Evolutionary conservation across 2,888 invertebrate genomes (phyloP), one percentile per base, ranked within the genome.

Genomic region (Gerosis bhagava): DNA sequence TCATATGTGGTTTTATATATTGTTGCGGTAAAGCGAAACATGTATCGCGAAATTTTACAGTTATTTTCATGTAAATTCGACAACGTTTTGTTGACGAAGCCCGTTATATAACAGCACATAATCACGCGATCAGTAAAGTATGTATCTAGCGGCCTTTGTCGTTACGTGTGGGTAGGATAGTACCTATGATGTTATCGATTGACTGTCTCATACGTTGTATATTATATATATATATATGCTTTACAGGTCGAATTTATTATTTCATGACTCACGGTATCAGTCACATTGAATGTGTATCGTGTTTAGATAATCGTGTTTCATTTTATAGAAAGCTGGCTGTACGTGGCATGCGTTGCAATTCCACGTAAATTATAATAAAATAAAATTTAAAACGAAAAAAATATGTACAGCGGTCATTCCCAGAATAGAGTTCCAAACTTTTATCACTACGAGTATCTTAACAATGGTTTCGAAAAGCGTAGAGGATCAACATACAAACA

Each of bases 1-100:
- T 36, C n/a, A 11, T 37, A 37, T 15, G 11, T 26, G 8, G 25
- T 10, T 5, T 25, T 12, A 26, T 17, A 21, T 6, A 17, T 16
- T 8, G 3, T 6, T 25, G 34, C 17, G 34, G 12, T 34, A 19
- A 35, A 35, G 10, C 4, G 15, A 29, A 29, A 12, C 15, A 22
- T 55, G 63, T 52, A 60, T 65, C 51, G 70, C 65, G 50, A 67
- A 69, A 70, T 66, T 67, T 67, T 70, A 68, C 64, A 65, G 60
- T 65, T 3, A 24, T 58, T 67, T 63, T 63, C 60, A 77, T 73
- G 70, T 66, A 72, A 76, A 77, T 72, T 74, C 63, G 51, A 60
- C 61, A 60, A 57, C 53, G 60, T n/a, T 62, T 57, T 49, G 56
- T 59, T 61, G 65, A 45, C 36, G 57, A 66, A 57, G 37, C 49